Percentiles rank a stretch among this genome's conserved stretches.
Conservation (phyloP, 2,113 vertebrate species). For the Psephotus haematonotus region DNA sequence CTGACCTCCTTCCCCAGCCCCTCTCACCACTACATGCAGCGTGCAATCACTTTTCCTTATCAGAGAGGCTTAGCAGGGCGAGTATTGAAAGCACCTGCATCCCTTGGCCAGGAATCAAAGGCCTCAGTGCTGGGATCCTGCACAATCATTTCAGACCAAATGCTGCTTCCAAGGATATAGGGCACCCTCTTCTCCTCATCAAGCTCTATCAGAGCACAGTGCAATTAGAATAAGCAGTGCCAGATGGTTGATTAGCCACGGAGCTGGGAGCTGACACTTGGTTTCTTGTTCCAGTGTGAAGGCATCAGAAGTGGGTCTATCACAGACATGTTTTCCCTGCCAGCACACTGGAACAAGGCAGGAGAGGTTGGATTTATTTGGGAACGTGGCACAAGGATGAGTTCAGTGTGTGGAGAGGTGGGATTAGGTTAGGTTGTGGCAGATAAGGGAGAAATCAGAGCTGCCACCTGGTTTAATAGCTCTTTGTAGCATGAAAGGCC, state of each 20-base stretch:
- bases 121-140: not conserved
- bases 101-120: not conserved
- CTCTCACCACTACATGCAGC: not conserved
- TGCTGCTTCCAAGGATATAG: not conserved
- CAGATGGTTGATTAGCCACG: slow-evolving; percentile 6
- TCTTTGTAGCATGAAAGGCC: not conserved
- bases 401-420: fast-evolving
- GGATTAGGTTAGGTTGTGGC: not conserved
- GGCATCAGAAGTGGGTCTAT: not conserved
- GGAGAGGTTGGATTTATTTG: not conserved
- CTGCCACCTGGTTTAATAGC: too few relatives aligned
- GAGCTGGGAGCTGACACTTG: not conserved
- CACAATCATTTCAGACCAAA: not conserved
- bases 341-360: fast-evolving
- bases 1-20: not conserved
- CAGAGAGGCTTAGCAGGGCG: not conserved
- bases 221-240: not conserved
- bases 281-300: not conserved
- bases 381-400: not conserved
- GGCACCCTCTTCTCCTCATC: not conserved
- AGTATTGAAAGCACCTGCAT: slow-evolving; percentile 12
- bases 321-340: fast-evolving
- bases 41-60: not conserved
- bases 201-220: not conserved
- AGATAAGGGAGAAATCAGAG: not conserved